Base-by-base conservation (phyloP, 2,888 invertebrate species). In the Stenchaetothrips biformis region DNA sequence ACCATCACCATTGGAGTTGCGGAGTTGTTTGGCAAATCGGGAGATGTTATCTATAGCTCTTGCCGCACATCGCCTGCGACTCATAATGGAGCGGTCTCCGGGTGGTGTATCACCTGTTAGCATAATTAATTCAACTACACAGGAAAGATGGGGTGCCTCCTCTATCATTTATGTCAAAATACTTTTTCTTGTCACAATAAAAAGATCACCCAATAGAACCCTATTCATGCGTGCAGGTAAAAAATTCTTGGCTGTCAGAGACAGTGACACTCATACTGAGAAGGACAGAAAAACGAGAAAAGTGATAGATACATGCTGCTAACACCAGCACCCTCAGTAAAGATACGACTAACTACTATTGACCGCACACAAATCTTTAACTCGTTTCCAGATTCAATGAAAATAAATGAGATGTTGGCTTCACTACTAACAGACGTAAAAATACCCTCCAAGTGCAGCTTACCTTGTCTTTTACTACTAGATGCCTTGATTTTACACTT, bases 401-500 rank as follows among this genome's bases (percentile, higher is more conserved):
- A 18, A 21, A 79, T 37, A 37, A 37, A 37, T 37, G 6, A 16
- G 27, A 25, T 3, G 25, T 21, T 59, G 21, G 47, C 62, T 13
- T 21, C 79, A 59, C 53, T 7, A 53, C 59, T 16, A 6, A 18
- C 53, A 18, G 62, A 79, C 25, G 0, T 3, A n/a, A 8, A 53
- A 53, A 53, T 0, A 6, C 18, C 48, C 3, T 7, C 1, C 16
- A 79, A 47, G 18, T 6, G 6, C 16, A 27, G 48, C 27, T 79
- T 74, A 74, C 59, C 67, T 79, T 18, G 27, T 79, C 59, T 79
- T 25, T 78, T 74, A 74, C 79, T 81, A 59, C 79, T 81, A n/a
- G 59, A 59, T 53, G 80, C 13, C 62, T 25, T 74, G 7, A 74
- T 85, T 84, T 87, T 90, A 85, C 93, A 93, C 67, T 87, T 86